phyloP scores from a whole-genome alignment of 2,888 invertebrate genomes.

The Epistrophella euchroma region DNA sequence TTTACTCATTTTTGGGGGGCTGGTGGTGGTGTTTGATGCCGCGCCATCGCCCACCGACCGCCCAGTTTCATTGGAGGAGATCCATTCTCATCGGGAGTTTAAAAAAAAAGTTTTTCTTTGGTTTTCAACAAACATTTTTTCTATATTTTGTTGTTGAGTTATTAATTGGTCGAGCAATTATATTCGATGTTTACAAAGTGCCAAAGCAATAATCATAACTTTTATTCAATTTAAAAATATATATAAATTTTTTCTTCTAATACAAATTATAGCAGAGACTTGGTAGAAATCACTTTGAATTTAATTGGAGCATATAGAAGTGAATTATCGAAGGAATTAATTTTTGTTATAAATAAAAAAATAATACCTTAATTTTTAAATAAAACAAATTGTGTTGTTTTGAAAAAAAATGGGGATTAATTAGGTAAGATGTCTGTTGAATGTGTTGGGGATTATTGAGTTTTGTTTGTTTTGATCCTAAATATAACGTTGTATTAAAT shows the following conservation, averaged over 20 bases:
- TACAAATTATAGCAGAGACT: slow-evolving; percentile 6
- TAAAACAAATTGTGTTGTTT: not conserved
- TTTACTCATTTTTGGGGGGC: slow-evolving; percentile 7
- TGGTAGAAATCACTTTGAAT: slow-evolving; percentile 10
- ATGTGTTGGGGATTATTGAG: not conserved
- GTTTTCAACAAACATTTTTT: not conserved
- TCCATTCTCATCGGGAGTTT: not conserved
- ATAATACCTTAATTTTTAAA: not conserved
- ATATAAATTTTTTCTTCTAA: not conserved
- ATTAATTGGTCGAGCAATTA: slow-evolving; percentile 71
- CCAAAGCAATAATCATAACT: slow-evolving; percentile 64
- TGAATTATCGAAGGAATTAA: slow-evolving; percentile 1
- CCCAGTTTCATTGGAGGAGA: not conserved
- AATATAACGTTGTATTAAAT: too few species aligned
- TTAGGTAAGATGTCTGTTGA: too few species aligned
- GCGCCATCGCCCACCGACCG: not conserved
- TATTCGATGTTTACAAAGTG: slow-evolving; percentile 60
- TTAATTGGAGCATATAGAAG: slow-evolving; percentile 40
- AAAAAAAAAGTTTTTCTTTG: not conserved
- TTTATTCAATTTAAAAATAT: slow-evolving; percentile 14
- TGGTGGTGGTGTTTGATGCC: too few species aligned
- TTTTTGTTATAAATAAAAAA: not conserved
- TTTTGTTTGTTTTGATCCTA: not conserved
- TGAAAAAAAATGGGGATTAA: not conserved
- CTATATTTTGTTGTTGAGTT: slow-evolving; percentile 52